Base-by-base conservation (phyloP, 1,140 invertebrate species). In the Megathymus violae region DNA sequence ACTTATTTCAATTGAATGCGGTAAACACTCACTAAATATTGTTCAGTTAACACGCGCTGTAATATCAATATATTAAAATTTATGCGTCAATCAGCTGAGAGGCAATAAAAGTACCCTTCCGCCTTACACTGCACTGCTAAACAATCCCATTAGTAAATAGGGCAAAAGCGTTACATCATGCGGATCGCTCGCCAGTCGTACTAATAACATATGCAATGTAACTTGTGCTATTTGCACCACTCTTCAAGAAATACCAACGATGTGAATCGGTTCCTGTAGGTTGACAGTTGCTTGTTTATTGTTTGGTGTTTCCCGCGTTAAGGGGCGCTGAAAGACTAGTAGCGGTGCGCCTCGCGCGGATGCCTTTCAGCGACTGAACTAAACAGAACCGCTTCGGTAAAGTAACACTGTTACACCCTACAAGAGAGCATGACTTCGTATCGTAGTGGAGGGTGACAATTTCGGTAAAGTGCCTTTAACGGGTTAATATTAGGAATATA, bases 121-220 rank as follows among this genome's bases (percentile, higher is more conserved):
- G 25, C 34, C 19, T 3, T 34, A 60, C 56, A 59, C 44, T 40
- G 31, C 64, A 72, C 67, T 67, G 59, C 47, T 67, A 73, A 79
- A 78, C 72, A 82, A 83, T 83, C 72, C 67, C 67, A 81, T 78
- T 80, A 71, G 72, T 78, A 80, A 80, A 78, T 79, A 54, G 76
- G 69, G 56, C 73, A 73, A 81, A 80, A 63, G 73, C 69, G 75
- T 78, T 83, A 80, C 76, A 79, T 79, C 76, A 80, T 72, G 70
- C 61, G 50, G 43, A 69, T 40, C 56, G 48, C 47, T 31, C 47
- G 44, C 9, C 62, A 66, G 19, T 56, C 43, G 14, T 17, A 51
- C 34, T 31, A 31, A 56, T 19, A 44, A 58, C 15, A n/a, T 16
- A 15, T 44, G 14, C 22, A 41, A 56, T 16, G 52, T 56, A 27